A percentile compares a stretch with the other conserved stretches of the same genome.
Conservation (phyloP, 2,888 invertebrate species). For the Trachelus tabidus region DNA sequence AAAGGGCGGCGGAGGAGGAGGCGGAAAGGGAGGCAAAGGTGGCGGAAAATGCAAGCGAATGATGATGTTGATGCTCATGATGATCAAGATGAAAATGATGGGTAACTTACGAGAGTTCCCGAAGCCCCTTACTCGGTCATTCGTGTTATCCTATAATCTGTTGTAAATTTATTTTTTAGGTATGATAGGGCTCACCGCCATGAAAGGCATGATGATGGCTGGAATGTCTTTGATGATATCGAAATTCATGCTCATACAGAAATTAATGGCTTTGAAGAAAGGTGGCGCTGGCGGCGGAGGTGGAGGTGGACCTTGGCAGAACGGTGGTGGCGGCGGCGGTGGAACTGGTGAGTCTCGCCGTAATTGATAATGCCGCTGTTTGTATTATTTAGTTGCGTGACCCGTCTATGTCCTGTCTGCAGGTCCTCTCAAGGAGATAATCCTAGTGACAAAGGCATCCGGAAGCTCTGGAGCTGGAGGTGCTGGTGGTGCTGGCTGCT, state of each 20-base stretch:
- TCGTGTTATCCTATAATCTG: neutral
- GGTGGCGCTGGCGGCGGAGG: constrained; percentile 51
- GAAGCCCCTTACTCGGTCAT: neutral
- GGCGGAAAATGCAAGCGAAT: constrained; percentile 71
- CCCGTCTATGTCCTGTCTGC: no score
- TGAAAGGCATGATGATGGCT: constrained; percentile 73
- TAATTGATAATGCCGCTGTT: no score
- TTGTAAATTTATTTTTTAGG: constrained; percentile 62
- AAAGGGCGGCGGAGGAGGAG: constrained; percentile 59
- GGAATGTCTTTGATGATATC: constrained; percentile 73
- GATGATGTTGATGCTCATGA: constrained; percentile 74
- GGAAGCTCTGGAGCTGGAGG: constrained; percentile 65
- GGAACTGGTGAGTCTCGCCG: constrained; percentile 51
- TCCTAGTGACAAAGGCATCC: constrained; percentile 65
- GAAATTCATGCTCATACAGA: constrained; percentile 67
- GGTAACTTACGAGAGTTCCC: constrained; percentile 53
- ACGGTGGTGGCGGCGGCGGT: constrained; percentile 41
- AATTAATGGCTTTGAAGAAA: constrained; percentile 46
- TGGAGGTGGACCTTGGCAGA: constrained; percentile 31
- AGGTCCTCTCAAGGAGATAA: constrained; percentile 56
- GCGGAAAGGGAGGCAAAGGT: constrained; percentile 47
- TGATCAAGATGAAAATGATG: constrained; percentile 74
- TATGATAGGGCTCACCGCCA: constrained; percentile 72
- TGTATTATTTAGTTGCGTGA: no score
- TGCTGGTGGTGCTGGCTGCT: constrained; percentile 65